These are phyloP conservation scores for Dendrolimus pini DNA, from an alignment of 2,888 invertebrate genomes.

Conservation along the genomic window DNA sequence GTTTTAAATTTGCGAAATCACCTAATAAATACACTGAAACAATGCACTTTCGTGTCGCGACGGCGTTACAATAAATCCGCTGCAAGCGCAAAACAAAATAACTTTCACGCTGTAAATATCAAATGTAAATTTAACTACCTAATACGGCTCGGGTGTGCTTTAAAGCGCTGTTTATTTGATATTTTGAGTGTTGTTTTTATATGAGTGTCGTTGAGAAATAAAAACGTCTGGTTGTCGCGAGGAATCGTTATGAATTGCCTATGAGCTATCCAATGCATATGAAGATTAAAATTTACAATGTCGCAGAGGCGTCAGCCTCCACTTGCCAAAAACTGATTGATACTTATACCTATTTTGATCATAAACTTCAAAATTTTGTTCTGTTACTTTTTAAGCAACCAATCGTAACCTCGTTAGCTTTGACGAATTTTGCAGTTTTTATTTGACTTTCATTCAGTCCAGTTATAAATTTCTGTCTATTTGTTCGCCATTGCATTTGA, in stretches of 20 bases:
- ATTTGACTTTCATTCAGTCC: no score
- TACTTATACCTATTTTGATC: no score
- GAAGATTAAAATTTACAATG: constrained; percentile 26
- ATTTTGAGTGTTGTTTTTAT: constrained; percentile 70
- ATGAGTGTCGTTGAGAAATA: constrained; percentile 61
- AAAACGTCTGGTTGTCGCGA: constrained; percentile 61
- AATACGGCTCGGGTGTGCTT: constrained; percentile 63
- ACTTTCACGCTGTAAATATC: constrained; percentile 70
- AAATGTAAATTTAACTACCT: constrained; percentile 74
- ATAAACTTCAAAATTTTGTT: no score
- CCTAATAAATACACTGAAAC: constrained; percentile 65
- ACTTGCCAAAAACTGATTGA: not conserved
- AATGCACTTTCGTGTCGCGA: constrained; percentile 39
- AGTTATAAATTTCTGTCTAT: no score
- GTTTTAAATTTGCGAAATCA: constrained; percentile 48
- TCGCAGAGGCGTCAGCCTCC: constrained; percentile 23
- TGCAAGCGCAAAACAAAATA: constrained; percentile 47
- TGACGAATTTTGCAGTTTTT: no score
- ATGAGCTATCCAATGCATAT: constrained; percentile 43
- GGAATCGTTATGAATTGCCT: constrained; percentile 63
- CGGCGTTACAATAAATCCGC: constrained; percentile 52
- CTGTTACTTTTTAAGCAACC: no score
- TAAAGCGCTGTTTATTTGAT: constrained; percentile 64
- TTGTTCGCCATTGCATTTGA: no score
- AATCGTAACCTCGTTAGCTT: no score